phyloP scores from a whole-genome alignment of 2,797 vertebrate genomes.

The Notolabrus celidotus region DNA sequence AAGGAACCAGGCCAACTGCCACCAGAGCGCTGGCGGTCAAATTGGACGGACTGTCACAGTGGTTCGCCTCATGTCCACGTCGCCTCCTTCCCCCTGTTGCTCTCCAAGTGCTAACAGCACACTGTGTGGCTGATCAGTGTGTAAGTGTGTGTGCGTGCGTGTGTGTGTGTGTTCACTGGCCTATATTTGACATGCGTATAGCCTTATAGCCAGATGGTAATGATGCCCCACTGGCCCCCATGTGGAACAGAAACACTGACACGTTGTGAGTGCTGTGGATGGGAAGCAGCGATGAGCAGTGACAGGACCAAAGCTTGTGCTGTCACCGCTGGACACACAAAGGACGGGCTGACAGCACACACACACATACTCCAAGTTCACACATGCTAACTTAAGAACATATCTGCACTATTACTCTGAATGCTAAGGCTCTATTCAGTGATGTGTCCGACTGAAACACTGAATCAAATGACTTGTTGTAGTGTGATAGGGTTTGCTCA shows the following conservation, averaged over 20 bases:
- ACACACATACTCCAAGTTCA: slow-evolving; percentile 1
- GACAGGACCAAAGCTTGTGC: slow-evolving; percentile 74
- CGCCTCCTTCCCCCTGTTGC: slow-evolving; percentile 63
- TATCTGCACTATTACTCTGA: slow-evolving; percentile 1
- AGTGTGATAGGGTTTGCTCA: background rate
- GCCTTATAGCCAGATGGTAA: slow-evolving; percentile 78
- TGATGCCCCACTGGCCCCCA: slow-evolving; percentile 70
- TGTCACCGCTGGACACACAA: slow-evolving; percentile 68
- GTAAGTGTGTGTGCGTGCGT: slow-evolving; percentile 7
- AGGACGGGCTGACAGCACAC: slow-evolving; percentile 47
- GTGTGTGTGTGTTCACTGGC: slow-evolving; percentile 65
- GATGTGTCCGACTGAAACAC: background rate
- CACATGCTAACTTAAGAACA: slow-evolving; percentile 1
- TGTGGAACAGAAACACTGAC: slow-evolving; percentile 71
- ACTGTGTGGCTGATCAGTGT: slow-evolving; percentile 57
- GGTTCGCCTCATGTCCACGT: slow-evolving; percentile 61
- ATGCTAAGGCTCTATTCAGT: background rate
- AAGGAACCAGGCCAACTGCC: slow-evolving; percentile 83
- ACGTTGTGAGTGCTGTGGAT: slow-evolving; percentile 63
- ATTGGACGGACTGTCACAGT: slow-evolving; percentile 77
- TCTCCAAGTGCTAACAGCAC: slow-evolving; percentile 60
- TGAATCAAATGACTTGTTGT: background rate
- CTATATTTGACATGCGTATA: slow-evolving; percentile 70
- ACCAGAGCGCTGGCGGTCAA: slow-evolving; percentile 79
- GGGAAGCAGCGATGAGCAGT: slow-evolving; percentile 65